These are phyloP conservation scores for Sisyra nigra DNA, from an alignment of 2,888 invertebrate species.

Conservation along the genomic window DNA sequence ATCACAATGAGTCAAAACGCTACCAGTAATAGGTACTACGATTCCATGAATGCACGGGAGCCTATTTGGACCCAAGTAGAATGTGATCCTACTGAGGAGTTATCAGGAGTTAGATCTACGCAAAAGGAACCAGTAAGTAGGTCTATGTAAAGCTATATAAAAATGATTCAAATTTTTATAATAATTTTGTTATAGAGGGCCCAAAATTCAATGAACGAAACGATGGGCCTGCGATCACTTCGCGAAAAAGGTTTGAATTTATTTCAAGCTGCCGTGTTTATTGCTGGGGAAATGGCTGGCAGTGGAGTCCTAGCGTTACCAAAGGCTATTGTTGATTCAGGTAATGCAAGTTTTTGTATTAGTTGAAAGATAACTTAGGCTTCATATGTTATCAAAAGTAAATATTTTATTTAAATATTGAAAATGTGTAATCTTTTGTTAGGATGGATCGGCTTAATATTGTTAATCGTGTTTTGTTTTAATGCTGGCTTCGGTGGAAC, in stretches of 20 bases:
- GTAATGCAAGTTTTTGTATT: slow-evolving; percentile 31
- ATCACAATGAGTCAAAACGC: background rate
- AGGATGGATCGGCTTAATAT: slow-evolving; percentile 50
- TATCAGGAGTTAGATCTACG: background rate
- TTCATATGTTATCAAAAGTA: background rate
- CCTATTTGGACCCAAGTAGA: slow-evolving; percentile 5
- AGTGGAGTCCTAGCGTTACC: slow-evolving; percentile 55
- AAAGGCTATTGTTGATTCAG: slow-evolving; percentile 42
- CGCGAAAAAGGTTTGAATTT: slow-evolving; percentile 23
- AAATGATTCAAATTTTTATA: too few relatives aligned
- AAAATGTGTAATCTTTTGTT: slow-evolving; percentile 13
- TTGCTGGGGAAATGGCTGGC: slow-evolving; percentile 56
- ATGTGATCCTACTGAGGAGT: slow-evolving; percentile 3
- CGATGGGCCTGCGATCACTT: too few relatives aligned
- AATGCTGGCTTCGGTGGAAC: slow-evolving; percentile 50
- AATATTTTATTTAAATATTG: background rate
- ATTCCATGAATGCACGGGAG: background rate
- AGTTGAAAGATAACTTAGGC: slow-evolving; percentile 4
- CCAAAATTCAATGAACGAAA: too few relatives aligned
- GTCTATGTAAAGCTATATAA: too few relatives aligned
- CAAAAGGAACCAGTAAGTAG: too few relatives aligned
- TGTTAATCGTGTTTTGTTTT: slow-evolving; percentile 40
- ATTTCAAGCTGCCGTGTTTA: slow-evolving; percentile 39
- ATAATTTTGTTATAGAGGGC: too few relatives aligned
- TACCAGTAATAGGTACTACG: background rate